Evolutionary conservation across 2,888 invertebrate genomes (phyloP), one percentile per base, ranked within the genome.

Genomic region (Choreutis nemorana): DNA sequence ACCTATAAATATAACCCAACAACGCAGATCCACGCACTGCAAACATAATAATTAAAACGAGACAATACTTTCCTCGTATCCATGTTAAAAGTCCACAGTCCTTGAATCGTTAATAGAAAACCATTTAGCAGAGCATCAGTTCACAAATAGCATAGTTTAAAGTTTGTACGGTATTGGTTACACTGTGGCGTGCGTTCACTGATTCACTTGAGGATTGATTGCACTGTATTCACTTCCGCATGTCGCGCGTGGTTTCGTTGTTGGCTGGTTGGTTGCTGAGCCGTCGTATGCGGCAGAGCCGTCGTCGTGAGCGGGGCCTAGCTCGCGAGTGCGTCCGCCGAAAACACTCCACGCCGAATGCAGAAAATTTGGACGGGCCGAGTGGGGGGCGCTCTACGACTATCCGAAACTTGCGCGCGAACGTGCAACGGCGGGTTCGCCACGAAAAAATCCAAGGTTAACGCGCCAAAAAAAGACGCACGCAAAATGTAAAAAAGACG

Each of bases 401-500:
- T 75, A 73, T 68, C 64, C 73, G 64, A 73, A 72, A 66, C 68
- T 68, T 67, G 71, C 53, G 71, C 67, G 72, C 50, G 70, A 75
- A 77, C 77, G 73, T 77, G 77, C 78, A 70, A 53, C 72, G 73
- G n/a, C n/a, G n/a, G n/a, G 72, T 71, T 68, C 63, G 67, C 70
- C 73, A 72, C 73, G 73, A 70, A 70, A 70, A 78, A 77, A 67
- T 65, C 68, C 78, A 78, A 78, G 78, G 77, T 75, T 75, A 77
- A 66, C 67, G 63, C 71, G 71, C 77, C 78, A 73, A 78, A 78
- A 78, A 77, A 78, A 78, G 78, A 77, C 77, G 70, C 72, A 72
- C 72, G 68, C 77, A 67, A 71, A 72, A 73, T 71, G 61, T 65
- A 73, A 52, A 71, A 70, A 73, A 67, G 71, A 71, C 61, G 66